Base-by-base conservation (phyloP, 1,140 invertebrate genomes). In the Pissodes strobi region DNA sequence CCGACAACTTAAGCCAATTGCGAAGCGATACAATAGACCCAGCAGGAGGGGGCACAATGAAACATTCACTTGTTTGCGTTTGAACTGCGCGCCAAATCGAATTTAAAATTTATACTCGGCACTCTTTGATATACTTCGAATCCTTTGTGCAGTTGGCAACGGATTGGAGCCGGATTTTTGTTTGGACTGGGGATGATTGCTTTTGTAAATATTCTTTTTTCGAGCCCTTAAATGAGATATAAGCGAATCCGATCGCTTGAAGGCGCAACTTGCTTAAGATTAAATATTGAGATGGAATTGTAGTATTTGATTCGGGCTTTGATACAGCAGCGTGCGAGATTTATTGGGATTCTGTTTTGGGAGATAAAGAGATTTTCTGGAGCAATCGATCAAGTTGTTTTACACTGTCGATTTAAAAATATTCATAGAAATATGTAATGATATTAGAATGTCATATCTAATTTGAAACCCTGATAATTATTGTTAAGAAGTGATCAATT, bases 1-100 rank as follows among this genome's bases (percentile, higher is more conserved):
- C 69, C 56, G 72, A 74, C 72, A 74, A 69, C 55, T 71, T 74
- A 72, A 74, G 70, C 72, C 72, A 74, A 74, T 74, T 74, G 72
- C 45, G 67, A 66, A 61, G 34, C 70, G 72, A 74, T 74, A 65
- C 67, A 69, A 67, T 52, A 65, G 63, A 49, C 55, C 59, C 53
- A 62, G 38, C 38, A 25, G 23, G 41, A 18, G 51, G 52, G 9
- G 43, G 59, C 5, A 69, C 70, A 69, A 73, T 69, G 55, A 69
- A 55, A 69, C 64, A 68, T 69, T 69, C 68, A 72, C 58, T 73
- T 73, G 70, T 72, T 74, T 74, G 72, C 69, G 65, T 72, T 70
- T 67, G 67, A 67, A 68, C 69, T 72, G 58, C 56, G 56, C 56
- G 56, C 66, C 52, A 74, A 74, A 74, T 74, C 70, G 59, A 74